Percentiles rank a stretch among this genome's conserved stretches.
Evolutionary conservation across 2,113 vertebrate species (phyloP).

Genomic region (Cyprinodon brontotheroides): DNA sequence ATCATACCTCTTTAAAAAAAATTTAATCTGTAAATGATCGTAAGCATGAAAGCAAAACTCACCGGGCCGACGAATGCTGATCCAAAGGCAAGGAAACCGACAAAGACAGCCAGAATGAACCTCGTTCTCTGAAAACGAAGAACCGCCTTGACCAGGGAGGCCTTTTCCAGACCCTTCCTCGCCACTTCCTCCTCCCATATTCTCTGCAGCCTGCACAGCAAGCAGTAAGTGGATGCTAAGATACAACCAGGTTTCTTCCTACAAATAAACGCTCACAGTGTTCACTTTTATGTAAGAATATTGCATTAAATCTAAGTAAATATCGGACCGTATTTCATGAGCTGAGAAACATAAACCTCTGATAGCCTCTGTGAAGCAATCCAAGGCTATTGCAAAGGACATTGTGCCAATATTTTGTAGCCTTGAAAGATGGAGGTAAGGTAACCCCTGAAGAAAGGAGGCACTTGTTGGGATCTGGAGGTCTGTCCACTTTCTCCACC

Average conservation of each 20-base stretch:
- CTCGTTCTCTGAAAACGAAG: constrained; percentile 79
- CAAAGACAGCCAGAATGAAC: constrained; percentile 55
- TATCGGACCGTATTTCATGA: too few species aligned
- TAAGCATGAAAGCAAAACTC: constrained; percentile 12
- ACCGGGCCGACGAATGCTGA: constrained; percentile 73
- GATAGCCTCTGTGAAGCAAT: neutral
- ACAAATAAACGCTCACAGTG: too few species aligned
- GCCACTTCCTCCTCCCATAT: constrained; percentile 81
- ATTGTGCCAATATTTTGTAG: neutral
- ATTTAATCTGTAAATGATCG: too few species aligned
- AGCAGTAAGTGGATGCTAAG: neutral
- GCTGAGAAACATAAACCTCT: too few species aligned
- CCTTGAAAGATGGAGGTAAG: neutral
- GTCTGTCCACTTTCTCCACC: too few species aligned
- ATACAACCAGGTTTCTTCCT: neutral
- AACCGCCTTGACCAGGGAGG: constrained; percentile 70
- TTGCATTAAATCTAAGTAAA: too few species aligned
- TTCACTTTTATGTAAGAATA: too few species aligned
- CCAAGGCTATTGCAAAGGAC: neutral
- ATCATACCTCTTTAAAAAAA: too few species aligned
- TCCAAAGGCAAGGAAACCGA: constrained; percentile 60
- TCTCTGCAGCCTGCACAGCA: constrained; percentile 65
- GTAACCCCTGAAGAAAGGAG: neutral
- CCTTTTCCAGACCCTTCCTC: constrained; percentile 76
- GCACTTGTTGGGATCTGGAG: neutral